phyloP scores from a whole-genome alignment of 2,888 invertebrate genomes.

The Bhutanitis thaidina region DNA sequence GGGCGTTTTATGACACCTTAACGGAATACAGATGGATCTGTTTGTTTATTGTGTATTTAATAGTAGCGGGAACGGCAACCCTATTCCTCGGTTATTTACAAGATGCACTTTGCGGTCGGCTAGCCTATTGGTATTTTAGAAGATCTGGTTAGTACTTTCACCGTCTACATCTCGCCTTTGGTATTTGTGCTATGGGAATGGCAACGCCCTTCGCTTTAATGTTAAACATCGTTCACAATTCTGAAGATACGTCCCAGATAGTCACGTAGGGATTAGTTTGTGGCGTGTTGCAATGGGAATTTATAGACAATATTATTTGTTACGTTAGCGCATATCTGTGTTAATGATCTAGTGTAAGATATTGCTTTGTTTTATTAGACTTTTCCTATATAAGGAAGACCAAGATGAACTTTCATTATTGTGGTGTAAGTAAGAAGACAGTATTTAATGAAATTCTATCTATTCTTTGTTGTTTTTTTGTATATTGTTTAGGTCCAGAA shows the following conservation, averaged over 20 bases:
- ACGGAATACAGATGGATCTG: too few species aligned
- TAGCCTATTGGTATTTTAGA: constrained; percentile 61
- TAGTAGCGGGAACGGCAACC: not conserved
- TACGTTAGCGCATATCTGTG: constrained; percentile 11
- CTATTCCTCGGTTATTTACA: constrained; percentile 28
- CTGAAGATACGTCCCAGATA: constrained; percentile 19
- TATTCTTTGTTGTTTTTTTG: not conserved
- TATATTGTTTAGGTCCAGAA: not conserved
- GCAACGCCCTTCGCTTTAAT: constrained; percentile 39
- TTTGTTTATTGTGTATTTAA: too few species aligned
- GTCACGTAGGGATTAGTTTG: constrained; percentile 14
- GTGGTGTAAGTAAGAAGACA: not conserved
- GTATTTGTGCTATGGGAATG: constrained; percentile 66
- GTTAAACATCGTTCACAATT: constrained; percentile 41
- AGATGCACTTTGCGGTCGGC: constrained; percentile 32
- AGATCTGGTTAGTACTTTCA: constrained; percentile 63
- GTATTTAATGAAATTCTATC: too few species aligned
- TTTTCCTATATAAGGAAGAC: not conserved
- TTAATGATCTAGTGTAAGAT: constrained; percentile 15
- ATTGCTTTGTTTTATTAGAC: not conserved
- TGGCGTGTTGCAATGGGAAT: constrained; percentile 13
- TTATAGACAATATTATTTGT: constrained; percentile 19
- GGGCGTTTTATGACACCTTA: too few species aligned
- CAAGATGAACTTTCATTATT: constrained; percentile 5
- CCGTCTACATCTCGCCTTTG: constrained; percentile 62